Base-by-base conservation (phyloP, 2,888 invertebrate species). In the Atherix ibis region DNA sequence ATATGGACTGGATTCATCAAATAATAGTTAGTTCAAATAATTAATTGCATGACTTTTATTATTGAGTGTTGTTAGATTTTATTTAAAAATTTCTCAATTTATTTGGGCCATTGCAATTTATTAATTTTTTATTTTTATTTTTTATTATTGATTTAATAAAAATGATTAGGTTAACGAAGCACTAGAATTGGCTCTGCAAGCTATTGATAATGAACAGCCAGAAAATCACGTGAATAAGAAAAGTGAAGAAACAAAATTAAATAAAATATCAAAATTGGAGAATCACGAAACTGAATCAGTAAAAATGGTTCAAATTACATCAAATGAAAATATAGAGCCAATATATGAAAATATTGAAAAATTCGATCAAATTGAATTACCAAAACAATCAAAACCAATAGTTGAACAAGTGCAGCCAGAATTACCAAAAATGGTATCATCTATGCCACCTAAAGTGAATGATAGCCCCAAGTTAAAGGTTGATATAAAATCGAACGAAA, bases 101-200 rank as follows among this genome's bases (percentile, higher is more conserved):
- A n/a, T n/a, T n/a, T n/a, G n/a, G n/a, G n/a, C n/a, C n/a, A n/a
- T n/a, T n/a, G n/a, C n/a, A n/a, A n/a, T n/a, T n/a, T n/a, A n/a
- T n/a, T n/a, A n/a, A n/a, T n/a, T n/a, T n/a, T n/a, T n/a, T n/a
- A n/a, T n/a, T n/a, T n/a, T n/a, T n/a, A n/a, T n/a, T n/a, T n/a
- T n/a, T n/a, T n/a, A n/a, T n/a, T n/a, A n/a, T n/a, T n/a, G n/a
- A n/a, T n/a, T n/a, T n/a, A n/a, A n/a, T n/a, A n/a, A n/a, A n/a
- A n/a, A n/a, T n/a, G n/a, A n/a, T n/a, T 62, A 73, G 72, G 71
- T 72, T 38, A 62, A 71, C 52, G 72, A 73, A 57, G 73, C 72
- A 45, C 58, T 72, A 52, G 72, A 73, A 51, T 54, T 71, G 52
- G 72, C 73, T 47, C 70, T 72, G 51, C 64, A 70, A 59, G 71